Conservation (phyloP, 1,140 invertebrate genomes). For the Drosophila hydei region DNA sequence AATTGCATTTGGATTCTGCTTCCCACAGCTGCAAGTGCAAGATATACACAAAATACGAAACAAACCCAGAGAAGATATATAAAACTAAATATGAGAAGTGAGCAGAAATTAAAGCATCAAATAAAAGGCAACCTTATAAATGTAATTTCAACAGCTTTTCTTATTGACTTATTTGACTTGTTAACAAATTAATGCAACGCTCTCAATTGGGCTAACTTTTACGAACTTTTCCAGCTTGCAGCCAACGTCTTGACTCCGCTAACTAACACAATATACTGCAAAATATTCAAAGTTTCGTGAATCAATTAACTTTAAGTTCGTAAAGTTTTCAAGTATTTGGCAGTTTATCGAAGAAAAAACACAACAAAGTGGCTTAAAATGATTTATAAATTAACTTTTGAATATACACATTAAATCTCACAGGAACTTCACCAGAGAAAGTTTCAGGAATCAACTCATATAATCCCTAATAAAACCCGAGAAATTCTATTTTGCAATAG, state of each 20-base stretch:
- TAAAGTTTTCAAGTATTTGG: background rate
- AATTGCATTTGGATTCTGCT: slow-evolving; percentile 69
- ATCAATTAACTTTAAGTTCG: slow-evolving; percentile 1
- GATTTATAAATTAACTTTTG: too few species aligned
- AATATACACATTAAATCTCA: too few species aligned
- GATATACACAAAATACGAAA: slow-evolving; percentile 26
- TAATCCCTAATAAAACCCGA: background rate
- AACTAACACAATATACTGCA: background rate
- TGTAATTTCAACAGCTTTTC: slow-evolving; percentile 42
- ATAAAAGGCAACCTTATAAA: slow-evolving; percentile 77
- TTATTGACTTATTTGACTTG: slow-evolving; percentile 21
- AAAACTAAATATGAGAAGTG: slow-evolving; percentile 21
- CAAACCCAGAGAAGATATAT: background rate
- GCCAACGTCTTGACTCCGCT: slow-evolving; percentile 13
- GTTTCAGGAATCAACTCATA: background rate
- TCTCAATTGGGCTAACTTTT: slow-evolving; percentile 14
- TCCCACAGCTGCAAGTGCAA: slow-evolving; percentile 45
- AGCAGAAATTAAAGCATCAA: slow-evolving; percentile 68
- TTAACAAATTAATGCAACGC: slow-evolving; percentile 11
- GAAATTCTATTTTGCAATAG: background rate
- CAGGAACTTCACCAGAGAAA: too few species aligned
- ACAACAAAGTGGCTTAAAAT: too few species aligned
- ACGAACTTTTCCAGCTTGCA: slow-evolving; percentile 22
- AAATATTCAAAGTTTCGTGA: slow-evolving; percentile 1
- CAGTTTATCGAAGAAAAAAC: background rate